A percentile compares a stretch with the other conserved stretches of the same genome.
phyloP scores from a whole-genome alignment of 2,113 vertebrate species.

The Miniopterus natalensis region DNA sequence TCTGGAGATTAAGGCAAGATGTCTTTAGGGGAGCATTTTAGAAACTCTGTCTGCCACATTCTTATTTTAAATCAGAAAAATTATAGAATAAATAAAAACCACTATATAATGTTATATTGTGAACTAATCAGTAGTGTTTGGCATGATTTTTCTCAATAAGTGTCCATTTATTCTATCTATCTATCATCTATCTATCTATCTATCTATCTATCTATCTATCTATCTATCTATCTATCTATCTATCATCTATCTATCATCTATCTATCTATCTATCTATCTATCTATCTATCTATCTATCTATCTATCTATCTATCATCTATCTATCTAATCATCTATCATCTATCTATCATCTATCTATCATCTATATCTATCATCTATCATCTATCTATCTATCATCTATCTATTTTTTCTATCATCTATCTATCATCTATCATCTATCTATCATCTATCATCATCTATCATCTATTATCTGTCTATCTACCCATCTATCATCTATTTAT shows the following conservation, averaged over 20 bases:
- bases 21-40: neutral
- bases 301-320: too few relatives aligned
- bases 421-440: neutral
- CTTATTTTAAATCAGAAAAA: slow-evolving; percentile 56
- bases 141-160: neutral
- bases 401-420: neutral
- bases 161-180: neutral
- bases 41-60: neutral
- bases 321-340: too few relatives aligned
- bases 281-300: too few relatives aligned
- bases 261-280: too few relatives aligned
- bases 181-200: too few relatives aligned
- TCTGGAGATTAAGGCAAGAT: neutral
- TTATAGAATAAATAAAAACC: slow-evolving; percentile 24
- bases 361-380: too few relatives aligned
- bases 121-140: neutral
- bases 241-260: too few relatives aligned
- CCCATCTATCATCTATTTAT: neutral
- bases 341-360: too few relatives aligned
- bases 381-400: neutral
- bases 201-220: too few relatives aligned
- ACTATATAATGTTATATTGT: neutral
- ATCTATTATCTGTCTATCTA: neutral
- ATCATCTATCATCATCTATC: neutral
- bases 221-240: too few relatives aligned